phyloP scores from a whole-genome alignment of 1,140 invertebrate species.

The Leucophenga varia region DNA sequence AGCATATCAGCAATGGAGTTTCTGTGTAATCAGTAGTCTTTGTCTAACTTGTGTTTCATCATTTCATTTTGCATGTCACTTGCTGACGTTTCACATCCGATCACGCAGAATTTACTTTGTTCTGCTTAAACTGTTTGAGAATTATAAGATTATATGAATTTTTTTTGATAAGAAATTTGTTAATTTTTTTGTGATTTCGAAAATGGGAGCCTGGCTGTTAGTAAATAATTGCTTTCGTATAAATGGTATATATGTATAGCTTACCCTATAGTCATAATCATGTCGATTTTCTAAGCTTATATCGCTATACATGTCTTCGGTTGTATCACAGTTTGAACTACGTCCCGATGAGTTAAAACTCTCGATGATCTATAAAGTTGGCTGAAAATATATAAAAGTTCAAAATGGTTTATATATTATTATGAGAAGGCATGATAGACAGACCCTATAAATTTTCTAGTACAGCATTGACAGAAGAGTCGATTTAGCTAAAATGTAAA shows the following conservation, averaged over 20 bases:
- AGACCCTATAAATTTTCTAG: too few relatives aligned
- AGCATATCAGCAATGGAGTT: neutral
- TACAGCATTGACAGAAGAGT: too few relatives aligned
- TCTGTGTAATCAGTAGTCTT: neutral
- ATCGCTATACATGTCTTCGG: slow-evolving; percentile 90
- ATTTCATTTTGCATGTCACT: too few relatives aligned
- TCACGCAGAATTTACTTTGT: neutral
- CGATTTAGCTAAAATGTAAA: too few relatives aligned
- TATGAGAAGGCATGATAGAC: too few relatives aligned
- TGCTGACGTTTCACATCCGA: neutral
- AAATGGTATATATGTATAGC: slow-evolving; percentile 27
- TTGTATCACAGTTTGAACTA: slow-evolving; percentile 84
- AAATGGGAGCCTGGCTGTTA: too few relatives aligned
- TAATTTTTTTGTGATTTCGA: neutral
- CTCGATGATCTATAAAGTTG: slow-evolving; percentile 86
- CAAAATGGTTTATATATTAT: too few relatives aligned
- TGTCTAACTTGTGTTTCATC: too few relatives aligned
- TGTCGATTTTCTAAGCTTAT: slow-evolving; percentile 87
- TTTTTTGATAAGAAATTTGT: neutral
- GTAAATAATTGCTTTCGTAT: neutral
- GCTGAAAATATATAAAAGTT: slow-evolving; percentile 57
- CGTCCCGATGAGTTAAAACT: slow-evolving; percentile 88
- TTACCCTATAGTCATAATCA: slow-evolving; percentile 86
- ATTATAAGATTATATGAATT: too few relatives aligned
- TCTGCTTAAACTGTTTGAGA: too few relatives aligned